Percentiles rank a stretch among this genome's conserved stretches.
phyloP scores from a whole-genome alignment of 1,140 invertebrate genomes.

The Teleogryllus occipitalis region DNA sequence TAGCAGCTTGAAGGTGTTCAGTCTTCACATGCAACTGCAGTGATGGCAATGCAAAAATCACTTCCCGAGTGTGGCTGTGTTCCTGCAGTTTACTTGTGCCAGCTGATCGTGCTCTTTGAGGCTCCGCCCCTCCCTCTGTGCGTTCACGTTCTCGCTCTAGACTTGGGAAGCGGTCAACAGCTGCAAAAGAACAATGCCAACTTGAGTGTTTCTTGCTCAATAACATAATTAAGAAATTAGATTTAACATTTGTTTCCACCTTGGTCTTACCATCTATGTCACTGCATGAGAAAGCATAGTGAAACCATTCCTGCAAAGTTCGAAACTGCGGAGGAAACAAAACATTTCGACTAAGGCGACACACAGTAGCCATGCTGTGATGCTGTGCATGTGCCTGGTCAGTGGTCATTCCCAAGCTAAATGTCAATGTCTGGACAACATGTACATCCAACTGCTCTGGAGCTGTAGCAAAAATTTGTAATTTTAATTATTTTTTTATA shows the following conservation, averaged over 20 bases:
- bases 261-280: constrained; percentile 75
- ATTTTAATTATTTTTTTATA: background rate
- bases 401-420: constrained; percentile 67
- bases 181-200: constrained; percentile 40
- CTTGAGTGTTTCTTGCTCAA: background rate
- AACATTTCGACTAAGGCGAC: constrained; percentile 79
- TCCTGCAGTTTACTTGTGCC: constrained; percentile 55
- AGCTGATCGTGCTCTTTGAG: constrained; percentile 32
- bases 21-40: constrained; percentile 89
- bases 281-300: constrained; percentile 88
- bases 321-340: constrained; percentile 93
- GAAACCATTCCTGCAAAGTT: constrained; percentile 90
- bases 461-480: constrained; percentile 28
- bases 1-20: constrained; percentile 68
- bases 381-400: constrained; percentile 59
- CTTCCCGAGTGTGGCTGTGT: constrained; percentile 83
- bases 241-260: background rate
- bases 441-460: constrained; percentile 48
- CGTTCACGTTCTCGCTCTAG: constrained; percentile 62
- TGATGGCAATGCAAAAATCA: constrained; percentile 90
- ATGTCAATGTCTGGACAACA: constrained; percentile 81
- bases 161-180: constrained; percentile 81
- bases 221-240: background rate
- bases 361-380: constrained; percentile 86
- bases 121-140: constrained; percentile 24